phyloP scores from a whole-genome alignment of 2,797 vertebrate species.

The Sebastes steindachneri region DNA sequence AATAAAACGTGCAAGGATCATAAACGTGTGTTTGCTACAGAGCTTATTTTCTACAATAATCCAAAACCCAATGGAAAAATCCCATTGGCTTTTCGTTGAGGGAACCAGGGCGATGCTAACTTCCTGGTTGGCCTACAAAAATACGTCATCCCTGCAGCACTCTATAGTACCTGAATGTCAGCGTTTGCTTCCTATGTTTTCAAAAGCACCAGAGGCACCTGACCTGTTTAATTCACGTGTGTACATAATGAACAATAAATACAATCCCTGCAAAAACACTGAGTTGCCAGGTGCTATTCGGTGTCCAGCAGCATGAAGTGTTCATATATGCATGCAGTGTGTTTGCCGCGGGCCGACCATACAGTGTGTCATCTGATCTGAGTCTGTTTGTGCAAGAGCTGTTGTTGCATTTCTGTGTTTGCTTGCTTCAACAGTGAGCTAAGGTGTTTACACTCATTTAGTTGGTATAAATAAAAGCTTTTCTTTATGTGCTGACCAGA shows the following conservation, averaged over 20 bases:
- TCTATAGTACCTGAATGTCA: not conserved
- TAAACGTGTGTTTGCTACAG: too few relatives aligned
- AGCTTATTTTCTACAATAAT: too few relatives aligned
- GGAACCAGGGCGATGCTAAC: too few relatives aligned
- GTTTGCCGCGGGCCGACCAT: slow-evolving; percentile 4
- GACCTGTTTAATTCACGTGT: not conserved
- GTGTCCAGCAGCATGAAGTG: not conserved
- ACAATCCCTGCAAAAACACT: not conserved
- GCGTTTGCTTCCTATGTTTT: not conserved
- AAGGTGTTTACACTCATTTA: not conserved
- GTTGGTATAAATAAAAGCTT: not conserved
- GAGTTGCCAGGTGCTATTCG: slow-evolving; percentile 11
- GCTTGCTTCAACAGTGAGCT: not conserved
- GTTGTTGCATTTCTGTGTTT: slow-evolving; percentile 30
- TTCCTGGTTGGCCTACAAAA: too few relatives aligned
- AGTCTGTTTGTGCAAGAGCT: slow-evolving; percentile 22
- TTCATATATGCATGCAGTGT: not conserved
- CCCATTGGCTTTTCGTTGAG: too few relatives aligned
- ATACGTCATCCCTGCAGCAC: too few relatives aligned
- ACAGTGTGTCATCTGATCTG: slow-evolving; percentile 36
- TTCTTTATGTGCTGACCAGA: not conserved
- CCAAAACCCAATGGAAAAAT: too few relatives aligned
- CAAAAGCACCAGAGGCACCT: not conserved
- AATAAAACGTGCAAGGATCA: too few relatives aligned
- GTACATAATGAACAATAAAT: not conserved